Conservation (phyloP, 2,797 vertebrate species). For the Pygocentrus nattereri region DNA sequence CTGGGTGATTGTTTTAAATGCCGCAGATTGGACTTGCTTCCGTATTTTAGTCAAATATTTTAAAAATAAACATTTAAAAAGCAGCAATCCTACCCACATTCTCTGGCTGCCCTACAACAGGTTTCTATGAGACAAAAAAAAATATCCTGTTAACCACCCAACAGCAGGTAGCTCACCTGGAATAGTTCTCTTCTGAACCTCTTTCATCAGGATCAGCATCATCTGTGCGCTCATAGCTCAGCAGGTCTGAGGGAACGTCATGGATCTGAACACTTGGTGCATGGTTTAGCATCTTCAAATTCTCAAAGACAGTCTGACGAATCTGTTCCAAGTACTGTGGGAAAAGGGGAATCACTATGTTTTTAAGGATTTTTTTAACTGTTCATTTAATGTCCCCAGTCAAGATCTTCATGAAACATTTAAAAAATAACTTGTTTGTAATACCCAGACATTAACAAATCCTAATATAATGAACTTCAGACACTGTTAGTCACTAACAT, state of each 20-base stretch:
- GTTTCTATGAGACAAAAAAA: no score
- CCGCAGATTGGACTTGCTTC: no score
- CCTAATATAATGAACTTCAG: background rate
- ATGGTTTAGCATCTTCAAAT: conserved; percentile 98
- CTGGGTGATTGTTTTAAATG: no score
- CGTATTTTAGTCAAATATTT: no score
- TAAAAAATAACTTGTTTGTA: background rate
- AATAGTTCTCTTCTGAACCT: conserved; percentile 93
- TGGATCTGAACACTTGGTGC: conserved; percentile 98
- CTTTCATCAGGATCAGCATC: conserved; percentile 94
- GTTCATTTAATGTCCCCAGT: no score
- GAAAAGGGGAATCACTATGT: background rate
- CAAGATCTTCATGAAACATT: background rate
- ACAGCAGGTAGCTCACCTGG: conserved; percentile 75
- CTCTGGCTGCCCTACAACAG: no score
- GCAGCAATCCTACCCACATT: no score
- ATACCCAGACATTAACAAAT: no score
- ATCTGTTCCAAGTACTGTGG: conserved; percentile 96
- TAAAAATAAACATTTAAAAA: no score
- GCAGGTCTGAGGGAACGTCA: conserved; percentile 93
- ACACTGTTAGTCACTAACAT: background rate
- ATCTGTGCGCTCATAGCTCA: conserved; percentile 93
- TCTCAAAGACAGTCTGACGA: conserved; percentile 96
- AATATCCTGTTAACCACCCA: no score
- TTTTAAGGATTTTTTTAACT: background rate